Evolutionary conservation across 2,797 vertebrate genomes (phyloP).

Genomic region (Dendrocincla tyrannina): DNA sequence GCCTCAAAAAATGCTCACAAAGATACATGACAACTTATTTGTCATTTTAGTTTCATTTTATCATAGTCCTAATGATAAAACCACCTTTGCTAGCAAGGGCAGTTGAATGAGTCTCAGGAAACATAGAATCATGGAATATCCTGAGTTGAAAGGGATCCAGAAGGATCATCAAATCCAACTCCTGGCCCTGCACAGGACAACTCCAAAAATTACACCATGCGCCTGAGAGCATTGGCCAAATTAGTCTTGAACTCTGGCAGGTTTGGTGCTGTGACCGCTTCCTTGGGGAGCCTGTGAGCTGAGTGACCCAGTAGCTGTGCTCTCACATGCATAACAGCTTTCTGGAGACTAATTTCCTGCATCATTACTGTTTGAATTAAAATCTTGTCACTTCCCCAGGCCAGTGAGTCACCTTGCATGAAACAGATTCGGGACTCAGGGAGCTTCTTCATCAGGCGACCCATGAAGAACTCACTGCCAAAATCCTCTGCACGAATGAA

Average conservation of each 20-base stretch:
- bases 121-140: background rate
- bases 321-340: background rate
- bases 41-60: background rate
- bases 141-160: background rate
- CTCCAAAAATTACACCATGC: background rate
- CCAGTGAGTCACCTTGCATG: conserved; percentile 75
- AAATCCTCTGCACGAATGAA: conserved; percentile 78
- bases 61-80: background rate
- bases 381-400: background rate
- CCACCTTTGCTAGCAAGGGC: background rate
- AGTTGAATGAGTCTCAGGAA: background rate
- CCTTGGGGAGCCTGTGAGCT: background rate
- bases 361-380: background rate
- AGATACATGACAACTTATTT: background rate
- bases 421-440: conserved; percentile 81
- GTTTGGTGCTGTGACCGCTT: background rate
- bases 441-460: conserved; percentile 79
- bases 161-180: background rate
- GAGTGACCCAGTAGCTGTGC: background rate
- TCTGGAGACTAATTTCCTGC: background rate
- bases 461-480: conserved; percentile 84
- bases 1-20: background rate
- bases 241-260: background rate
- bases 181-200: background rate
- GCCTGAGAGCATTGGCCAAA: background rate